A percentile compares a stretch with the other conserved stretches of the same genome.
phyloP scores from a whole-genome alignment of 2,888 invertebrate species.

The Synanthedon tipuliformis region DNA sequence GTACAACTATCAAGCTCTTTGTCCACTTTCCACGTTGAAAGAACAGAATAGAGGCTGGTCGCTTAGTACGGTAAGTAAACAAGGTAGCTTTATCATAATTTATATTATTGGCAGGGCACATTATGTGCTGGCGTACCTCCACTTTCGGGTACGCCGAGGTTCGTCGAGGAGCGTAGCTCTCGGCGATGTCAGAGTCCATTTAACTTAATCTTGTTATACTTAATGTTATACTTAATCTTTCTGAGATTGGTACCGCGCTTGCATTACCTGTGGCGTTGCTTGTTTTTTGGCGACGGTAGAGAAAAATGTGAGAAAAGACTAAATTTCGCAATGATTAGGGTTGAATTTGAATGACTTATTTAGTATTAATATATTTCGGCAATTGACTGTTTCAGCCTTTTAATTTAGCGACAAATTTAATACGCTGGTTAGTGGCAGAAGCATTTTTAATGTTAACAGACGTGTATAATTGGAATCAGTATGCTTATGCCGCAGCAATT shows the following conservation, averaged over 20 bases:
- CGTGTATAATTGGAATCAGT: conserved; percentile 30
- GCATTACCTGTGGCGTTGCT: too few species aligned
- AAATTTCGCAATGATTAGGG: too few species aligned
- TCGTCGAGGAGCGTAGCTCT: too few species aligned
- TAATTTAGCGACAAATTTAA: conserved; percentile 29
- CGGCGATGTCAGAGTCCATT: too few species aligned
- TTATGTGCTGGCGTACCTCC: too few species aligned
- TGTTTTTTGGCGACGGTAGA: too few species aligned
- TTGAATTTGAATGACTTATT: not conserved
- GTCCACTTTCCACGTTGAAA: conserved; percentile 42
- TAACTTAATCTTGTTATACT: too few species aligned
- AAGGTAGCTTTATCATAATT: not conserved
- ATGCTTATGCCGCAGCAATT: conserved; percentile 22
- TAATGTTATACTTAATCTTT: too few species aligned
- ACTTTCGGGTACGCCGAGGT: too few species aligned
- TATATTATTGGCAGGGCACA: too few species aligned
- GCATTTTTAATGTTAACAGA: conserved; percentile 30
- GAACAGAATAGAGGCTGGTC: conserved; percentile 31
- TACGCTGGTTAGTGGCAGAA: conserved; percentile 48
- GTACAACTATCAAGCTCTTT: conserved; percentile 88
- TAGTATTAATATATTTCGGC: not conserved
- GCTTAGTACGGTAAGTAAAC: conserved; percentile 29
- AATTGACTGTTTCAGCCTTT: conserved; percentile 39
- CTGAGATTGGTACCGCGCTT: too few species aligned
- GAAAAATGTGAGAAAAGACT: too few species aligned